A percentile compares a stretch with the other conserved stretches of the same genome.
Evolutionary conservation across 2,113 vertebrate species (phyloP).

Genomic region (Atractosteus spatula): DNA sequence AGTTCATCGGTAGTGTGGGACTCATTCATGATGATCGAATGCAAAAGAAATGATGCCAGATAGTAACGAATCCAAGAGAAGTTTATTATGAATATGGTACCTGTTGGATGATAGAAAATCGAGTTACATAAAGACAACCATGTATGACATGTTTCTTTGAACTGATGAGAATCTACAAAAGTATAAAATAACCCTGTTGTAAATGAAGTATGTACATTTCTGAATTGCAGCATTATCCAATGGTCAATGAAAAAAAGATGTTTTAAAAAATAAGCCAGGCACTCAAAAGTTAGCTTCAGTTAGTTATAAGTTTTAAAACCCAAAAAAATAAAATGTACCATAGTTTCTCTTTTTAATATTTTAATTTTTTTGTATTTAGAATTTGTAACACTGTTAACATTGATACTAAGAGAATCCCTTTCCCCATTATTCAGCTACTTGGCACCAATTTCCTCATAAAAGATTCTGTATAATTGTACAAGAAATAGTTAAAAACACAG

Average conservation of each 20-base stretch:
- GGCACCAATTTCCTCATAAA: constrained; percentile 99
- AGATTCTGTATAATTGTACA: constrained; percentile 99
- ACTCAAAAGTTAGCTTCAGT: constrained; percentile 97
- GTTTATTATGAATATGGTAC: constrained; percentile 99
- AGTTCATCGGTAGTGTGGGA: constrained; percentile 46
- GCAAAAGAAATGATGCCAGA: constrained; percentile 94
- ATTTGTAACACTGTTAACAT: constrained; percentile 99
- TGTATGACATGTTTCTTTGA: constrained; percentile 83
- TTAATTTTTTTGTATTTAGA: constrained; percentile 96
- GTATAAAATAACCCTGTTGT: constrained; percentile 96
- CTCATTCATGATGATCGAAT: constrained; percentile 81
- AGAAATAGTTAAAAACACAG: constrained; percentile 99
- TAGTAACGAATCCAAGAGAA: constrained; percentile 96
- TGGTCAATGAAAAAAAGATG: constrained; percentile 90
- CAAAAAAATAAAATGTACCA: constrained; percentile 94
- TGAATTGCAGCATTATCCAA: constrained; percentile 96
- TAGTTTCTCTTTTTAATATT: constrained; percentile 96
- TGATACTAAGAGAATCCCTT: constrained; percentile 96
- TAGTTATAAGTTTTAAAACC: constrained; percentile 77
- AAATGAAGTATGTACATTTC: constrained; percentile 99
- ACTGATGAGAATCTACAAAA: constrained; percentile 92
- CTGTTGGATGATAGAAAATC: constrained; percentile 94
- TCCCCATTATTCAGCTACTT: constrained; percentile 93
- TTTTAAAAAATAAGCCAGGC: constrained; percentile 87
- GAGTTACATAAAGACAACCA: constrained; percentile 97